Percentiles rank a stretch among this genome's conserved stretches.
Evolutionary conservation across 1,140 invertebrate species (phyloP).

Genomic region (Battus philenor): DNA sequence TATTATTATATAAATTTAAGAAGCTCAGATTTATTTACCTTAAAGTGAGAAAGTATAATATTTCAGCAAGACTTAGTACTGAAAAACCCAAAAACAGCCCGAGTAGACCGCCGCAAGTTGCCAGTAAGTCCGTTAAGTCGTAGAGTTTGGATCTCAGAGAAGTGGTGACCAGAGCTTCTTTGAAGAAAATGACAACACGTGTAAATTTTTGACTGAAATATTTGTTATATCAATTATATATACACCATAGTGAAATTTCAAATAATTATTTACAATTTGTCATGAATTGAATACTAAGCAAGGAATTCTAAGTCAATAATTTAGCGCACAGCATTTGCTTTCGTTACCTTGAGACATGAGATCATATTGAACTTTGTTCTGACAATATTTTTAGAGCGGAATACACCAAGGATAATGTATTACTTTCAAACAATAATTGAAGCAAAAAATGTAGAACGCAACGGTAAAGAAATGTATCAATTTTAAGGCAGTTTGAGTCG

Average conservation of each 20-base stretch:
- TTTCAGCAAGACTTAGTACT: slow-evolving; percentile 79
- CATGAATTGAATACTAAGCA: too few species aligned
- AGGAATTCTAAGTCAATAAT: too few species aligned
- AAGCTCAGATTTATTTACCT: slow-evolving; percentile 53
- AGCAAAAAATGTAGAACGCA: too few species aligned
- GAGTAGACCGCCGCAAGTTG: slow-evolving; percentile 81
- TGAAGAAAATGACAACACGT: slow-evolving; percentile 77
- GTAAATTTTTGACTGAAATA: slow-evolving; percentile 60
- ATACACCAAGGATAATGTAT: too few species aligned
- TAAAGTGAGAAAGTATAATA: slow-evolving; percentile 79
- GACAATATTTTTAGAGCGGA: too few species aligned
- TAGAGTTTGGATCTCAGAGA: slow-evolving; percentile 79
- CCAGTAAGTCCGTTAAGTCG: slow-evolving; percentile 79
- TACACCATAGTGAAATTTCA: neutral
- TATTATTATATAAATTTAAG: neutral
- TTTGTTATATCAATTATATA: neutral
- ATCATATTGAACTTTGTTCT: too few species aligned
- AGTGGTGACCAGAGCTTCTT: slow-evolving; percentile 80
- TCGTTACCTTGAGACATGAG: too few species aligned
- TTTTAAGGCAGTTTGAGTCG: too few species aligned
- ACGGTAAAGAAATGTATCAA: too few species aligned
- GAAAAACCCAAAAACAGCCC: slow-evolving; percentile 83
- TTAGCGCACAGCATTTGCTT: too few species aligned
- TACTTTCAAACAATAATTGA: too few species aligned
- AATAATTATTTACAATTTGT: too few species aligned